Evolutionary conservation across 2,888 invertebrate genomes (phyloP).

Genomic region (Heliconius ismenius): DNA sequence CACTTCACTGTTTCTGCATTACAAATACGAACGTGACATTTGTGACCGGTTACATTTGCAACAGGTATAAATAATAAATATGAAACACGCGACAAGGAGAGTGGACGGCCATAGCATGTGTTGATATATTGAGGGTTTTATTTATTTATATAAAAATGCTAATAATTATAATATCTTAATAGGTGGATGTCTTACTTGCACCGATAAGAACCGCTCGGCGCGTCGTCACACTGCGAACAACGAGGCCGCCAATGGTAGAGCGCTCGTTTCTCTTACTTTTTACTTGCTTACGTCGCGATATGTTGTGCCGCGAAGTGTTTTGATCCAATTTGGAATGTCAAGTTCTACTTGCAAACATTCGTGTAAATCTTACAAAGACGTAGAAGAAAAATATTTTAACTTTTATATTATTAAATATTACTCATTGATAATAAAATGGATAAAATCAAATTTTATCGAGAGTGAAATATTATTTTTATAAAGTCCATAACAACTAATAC

Average conservation of each 20-base stretch:
- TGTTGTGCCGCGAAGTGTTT: slow-evolving; percentile 38
- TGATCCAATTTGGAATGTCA: slow-evolving; percentile 33
- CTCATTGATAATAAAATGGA: not conserved
- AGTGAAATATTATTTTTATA: not conserved
- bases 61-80: slow-evolving; percentile 33
- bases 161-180: slow-evolving; percentile 21
- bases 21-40: slow-evolving; percentile 13
- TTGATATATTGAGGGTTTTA: slow-evolving; percentile 19
- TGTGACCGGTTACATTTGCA: slow-evolving; percentile 16
- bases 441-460: not conserved
- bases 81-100: slow-evolving; percentile 24
- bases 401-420: not conserved
- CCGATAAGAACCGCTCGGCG: slow-evolving; percentile 40
- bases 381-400: not conserved
- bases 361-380: not conserved
- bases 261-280: slow-evolving; percentile 48
- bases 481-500: not conserved
- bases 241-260: slow-evolving; percentile 62
- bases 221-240: slow-evolving; percentile 63
- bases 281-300: slow-evolving; percentile 37
- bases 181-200: slow-evolving; percentile 33
- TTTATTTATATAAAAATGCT: slow-evolving; percentile 2
- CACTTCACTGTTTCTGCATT: slow-evolving; percentile 29
- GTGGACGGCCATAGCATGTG: slow-evolving; percentile 29
- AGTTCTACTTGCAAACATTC: slow-evolving; percentile 11